phyloP scores from a whole-genome alignment of 2,113 vertebrate genomes.

The Esox niger region DNA sequence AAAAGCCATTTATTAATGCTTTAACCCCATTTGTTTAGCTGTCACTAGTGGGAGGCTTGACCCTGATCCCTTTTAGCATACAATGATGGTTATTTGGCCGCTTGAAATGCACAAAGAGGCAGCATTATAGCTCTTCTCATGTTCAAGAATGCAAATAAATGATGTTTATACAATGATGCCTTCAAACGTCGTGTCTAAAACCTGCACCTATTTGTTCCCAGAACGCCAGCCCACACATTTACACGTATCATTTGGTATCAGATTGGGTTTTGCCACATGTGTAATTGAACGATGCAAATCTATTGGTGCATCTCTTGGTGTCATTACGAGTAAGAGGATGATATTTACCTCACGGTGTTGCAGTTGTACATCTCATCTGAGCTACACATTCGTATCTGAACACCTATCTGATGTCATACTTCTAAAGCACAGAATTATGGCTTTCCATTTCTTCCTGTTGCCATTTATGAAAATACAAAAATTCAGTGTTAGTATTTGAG shows the following conservation, averaged over 20 bases:
- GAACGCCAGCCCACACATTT: slow-evolving; percentile 10
- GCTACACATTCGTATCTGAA: too few relatives aligned
- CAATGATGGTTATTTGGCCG: slow-evolving; percentile 24
- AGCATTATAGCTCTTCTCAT: slow-evolving; percentile 4
- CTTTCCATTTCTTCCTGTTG: too few relatives aligned
- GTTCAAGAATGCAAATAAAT: slow-evolving; percentile 15
- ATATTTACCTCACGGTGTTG: too few relatives aligned
- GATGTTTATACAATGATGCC: slow-evolving; percentile 13
- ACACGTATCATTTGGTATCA: slow-evolving; percentile 1
- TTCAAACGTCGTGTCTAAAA: slow-evolving; percentile 3
- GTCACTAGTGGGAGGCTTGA: slow-evolving; percentile 20
- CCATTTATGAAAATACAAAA: too few relatives aligned
- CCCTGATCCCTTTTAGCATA: slow-evolving; percentile 37
- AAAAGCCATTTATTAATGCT: slow-evolving; percentile 26
- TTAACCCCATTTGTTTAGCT: slow-evolving; percentile 21
- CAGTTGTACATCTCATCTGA: too few relatives aligned
- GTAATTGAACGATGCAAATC: slow-evolving; percentile 1
- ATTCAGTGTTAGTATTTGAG: too few relatives aligned
- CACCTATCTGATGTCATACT: too few relatives aligned
- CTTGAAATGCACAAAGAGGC: slow-evolving; percentile 18
- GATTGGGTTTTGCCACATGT: neutral
- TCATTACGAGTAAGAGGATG: too few relatives aligned
- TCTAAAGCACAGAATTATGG: too few relatives aligned
- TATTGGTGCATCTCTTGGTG: neutral
- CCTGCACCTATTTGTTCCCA: neutral